A percentile compares a stretch with the other conserved stretches of the same genome.
phyloP scores from a whole-genome alignment of 2,113 vertebrate genomes.

The Pavo muticus region DNA sequence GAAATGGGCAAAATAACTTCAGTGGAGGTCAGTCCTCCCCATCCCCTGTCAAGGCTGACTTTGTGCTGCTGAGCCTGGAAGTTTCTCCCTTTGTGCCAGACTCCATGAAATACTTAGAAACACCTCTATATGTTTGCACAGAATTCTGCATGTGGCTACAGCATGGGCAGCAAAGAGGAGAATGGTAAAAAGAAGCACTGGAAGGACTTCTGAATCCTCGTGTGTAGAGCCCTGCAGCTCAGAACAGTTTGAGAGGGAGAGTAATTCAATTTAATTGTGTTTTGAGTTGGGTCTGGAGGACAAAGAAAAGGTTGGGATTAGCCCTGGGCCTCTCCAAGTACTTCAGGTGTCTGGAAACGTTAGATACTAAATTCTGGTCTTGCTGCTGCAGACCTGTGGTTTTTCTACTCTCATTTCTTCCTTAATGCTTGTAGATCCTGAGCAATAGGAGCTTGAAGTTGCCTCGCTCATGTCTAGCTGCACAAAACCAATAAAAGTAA shows the following conservation, averaged over 20 bases:
- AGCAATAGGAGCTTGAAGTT: neutral
- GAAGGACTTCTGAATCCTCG: neutral
- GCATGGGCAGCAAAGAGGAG: neutral
- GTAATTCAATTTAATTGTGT: neutral
- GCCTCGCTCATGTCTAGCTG: neutral
- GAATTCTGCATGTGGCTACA: neutral
- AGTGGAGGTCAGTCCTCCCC: rapidly evolving
- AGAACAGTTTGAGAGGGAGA: neutral
- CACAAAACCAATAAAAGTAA: neutral
- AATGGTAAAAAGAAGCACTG: neutral
- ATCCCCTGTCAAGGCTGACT: neutral
- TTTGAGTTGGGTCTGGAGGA: neutral
- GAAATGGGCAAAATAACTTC: neutral
- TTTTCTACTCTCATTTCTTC: neutral
- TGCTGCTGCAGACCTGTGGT: neutral
- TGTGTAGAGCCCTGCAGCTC: neutral
- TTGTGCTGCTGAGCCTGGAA: neutral
- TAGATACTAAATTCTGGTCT: neutral
- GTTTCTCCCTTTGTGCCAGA: neutral
- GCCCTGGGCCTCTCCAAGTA: neutral
- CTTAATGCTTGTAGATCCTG: neutral
- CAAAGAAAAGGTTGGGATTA: neutral
- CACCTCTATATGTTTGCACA: neutral
- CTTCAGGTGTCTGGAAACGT: neutral
- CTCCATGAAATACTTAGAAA: neutral